Evolutionary conservation across 30 jellyfish, hydroid and myxozoan genomes (phyloP), one percentile per base, ranked within the genome.

Genomic region (Aurelia aurita): DNA sequence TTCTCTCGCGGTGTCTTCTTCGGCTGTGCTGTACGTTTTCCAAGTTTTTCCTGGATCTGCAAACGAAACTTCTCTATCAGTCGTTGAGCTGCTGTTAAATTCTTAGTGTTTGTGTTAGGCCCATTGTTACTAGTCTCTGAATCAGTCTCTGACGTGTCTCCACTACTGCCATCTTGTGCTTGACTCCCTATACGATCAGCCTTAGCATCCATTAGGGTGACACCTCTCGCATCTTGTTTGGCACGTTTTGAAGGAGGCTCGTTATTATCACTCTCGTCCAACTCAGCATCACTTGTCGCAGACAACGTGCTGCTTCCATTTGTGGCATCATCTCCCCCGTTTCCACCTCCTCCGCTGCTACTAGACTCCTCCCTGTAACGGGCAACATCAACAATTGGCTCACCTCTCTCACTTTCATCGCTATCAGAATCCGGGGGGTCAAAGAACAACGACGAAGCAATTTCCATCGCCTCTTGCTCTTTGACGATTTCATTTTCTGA

Each of bases 31-130:
- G 43, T 20, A 27, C 11, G 4, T 5, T 43, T 26, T 8, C 45
- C 19, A 7, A 23, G 15, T 51, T 60, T 20, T 16, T 31, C 45
- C 5, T 60, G 53, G 5, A 77, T 45, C 72, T 45, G 71, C 53
- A 77, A 25, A 3, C 63, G 62, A 43, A 77, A 77, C 44, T 77
- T 77, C 58, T 77, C 58, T 2, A 77, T 77, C 22, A 77, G 60
- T 22, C 79, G 39, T 39, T 77, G 79, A 2, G 88, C 88, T 2
- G 88, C 88, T 19, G 88, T 77, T 26, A 58, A 60, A 28, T 55
- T 57, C 23, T 45, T 55, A 16, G 26, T 9, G 31, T 55, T 55
- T n/a, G 25, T 22, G 29, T 22, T 55, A n/a, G 67, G 29, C 16
- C 51, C 51, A 39, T 39, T 39, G 51, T 3, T 39, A 39, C 51